Evolutionary conservation across 2,113 vertebrate genomes (phyloP).

Genomic region (Trogon melanurus): DNA sequence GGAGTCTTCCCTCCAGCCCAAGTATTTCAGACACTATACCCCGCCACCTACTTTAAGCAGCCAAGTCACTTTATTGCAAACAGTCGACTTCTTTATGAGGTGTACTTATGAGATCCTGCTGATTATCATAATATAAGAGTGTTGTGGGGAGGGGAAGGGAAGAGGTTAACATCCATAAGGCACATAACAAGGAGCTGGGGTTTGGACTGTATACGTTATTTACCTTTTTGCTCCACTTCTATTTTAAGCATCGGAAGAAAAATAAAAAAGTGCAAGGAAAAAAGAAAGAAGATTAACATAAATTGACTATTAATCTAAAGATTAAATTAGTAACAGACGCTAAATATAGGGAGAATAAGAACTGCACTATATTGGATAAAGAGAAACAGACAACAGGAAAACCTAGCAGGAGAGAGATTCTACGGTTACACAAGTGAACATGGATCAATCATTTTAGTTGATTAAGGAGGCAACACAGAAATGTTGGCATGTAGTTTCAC

Average conservation of each 20-base stretch:
- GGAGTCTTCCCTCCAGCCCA: constrained; percentile 74
- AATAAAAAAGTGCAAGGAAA: constrained; percentile 96
- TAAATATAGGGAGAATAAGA: constrained; percentile 90
- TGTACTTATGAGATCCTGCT: constrained; percentile 84
- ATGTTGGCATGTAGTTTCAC: constrained; percentile 80
- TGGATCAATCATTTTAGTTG: constrained; percentile 80
- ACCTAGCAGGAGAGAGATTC: constrained; percentile 84
- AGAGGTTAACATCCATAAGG: constrained; percentile 94
- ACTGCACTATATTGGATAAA: constrained; percentile 87
- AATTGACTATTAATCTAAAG: constrained; percentile 94
- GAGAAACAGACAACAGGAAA: constrained; percentile 82
- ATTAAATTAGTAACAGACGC: constrained; percentile 92
- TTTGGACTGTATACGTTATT: constrained; percentile 96
- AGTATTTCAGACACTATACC: constrained; percentile 84
- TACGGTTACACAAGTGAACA: constrained; percentile 82
- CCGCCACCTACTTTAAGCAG: constrained; percentile 88
- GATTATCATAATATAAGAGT: constrained; percentile 86
- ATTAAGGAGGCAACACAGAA: constrained; percentile 79
- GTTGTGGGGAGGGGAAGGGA: constrained; percentile 82
- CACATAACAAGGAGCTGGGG: constrained; percentile 98
- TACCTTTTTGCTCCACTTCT: constrained; percentile 99
- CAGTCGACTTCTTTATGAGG: constrained; percentile 81
- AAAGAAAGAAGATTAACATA: constrained; percentile 99
- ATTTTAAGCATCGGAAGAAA: constrained; percentile 99
- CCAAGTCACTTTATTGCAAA: constrained; percentile 82